Evolutionary conservation across 2,113 vertebrate species (phyloP).

Genomic region (Edolisoma coerulescens): DNA sequence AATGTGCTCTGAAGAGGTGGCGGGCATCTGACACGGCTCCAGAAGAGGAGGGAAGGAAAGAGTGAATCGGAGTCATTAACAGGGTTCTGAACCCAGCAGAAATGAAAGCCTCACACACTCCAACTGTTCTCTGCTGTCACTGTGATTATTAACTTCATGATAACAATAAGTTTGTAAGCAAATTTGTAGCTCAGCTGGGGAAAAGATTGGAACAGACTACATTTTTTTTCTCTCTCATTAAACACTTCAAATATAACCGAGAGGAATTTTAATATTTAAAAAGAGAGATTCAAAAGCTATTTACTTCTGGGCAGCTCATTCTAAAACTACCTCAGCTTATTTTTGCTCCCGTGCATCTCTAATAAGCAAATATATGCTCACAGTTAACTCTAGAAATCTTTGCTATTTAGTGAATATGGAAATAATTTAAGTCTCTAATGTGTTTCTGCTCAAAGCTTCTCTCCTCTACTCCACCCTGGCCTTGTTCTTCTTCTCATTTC

Average conservation of each 20-base stretch:
- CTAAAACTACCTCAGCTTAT: background rate
- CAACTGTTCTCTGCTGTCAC: constrained; percentile 3
- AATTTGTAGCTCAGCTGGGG: constrained; percentile 7
- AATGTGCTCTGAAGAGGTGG: background rate
- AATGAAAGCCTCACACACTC: background rate
- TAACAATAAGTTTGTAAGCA: constrained; percentile 15
- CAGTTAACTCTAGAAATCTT: background rate
- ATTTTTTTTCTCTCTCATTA: background rate
- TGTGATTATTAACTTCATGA: background rate
- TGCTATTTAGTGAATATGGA: background rate
- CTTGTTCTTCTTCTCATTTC: background rate
- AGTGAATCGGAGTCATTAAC: background rate
- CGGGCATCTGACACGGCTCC: background rate
- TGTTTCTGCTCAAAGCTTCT: background rate
- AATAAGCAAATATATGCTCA: constrained; percentile 19
- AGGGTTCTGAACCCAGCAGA: background rate
- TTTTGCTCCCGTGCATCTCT: background rate
- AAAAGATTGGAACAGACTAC: background rate
- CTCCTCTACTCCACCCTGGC: background rate
- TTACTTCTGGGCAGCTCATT: constrained; percentile 6
- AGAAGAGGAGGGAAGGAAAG: background rate
- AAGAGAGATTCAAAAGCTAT: background rate
- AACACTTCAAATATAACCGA: background rate
- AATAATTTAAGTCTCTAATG: background rate
- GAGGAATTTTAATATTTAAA: constrained; percentile 47